Evolutionary conservation across 92 coral and sea anemone species (phyloP).

Genomic region (Phymanthus crucifer): DNA sequence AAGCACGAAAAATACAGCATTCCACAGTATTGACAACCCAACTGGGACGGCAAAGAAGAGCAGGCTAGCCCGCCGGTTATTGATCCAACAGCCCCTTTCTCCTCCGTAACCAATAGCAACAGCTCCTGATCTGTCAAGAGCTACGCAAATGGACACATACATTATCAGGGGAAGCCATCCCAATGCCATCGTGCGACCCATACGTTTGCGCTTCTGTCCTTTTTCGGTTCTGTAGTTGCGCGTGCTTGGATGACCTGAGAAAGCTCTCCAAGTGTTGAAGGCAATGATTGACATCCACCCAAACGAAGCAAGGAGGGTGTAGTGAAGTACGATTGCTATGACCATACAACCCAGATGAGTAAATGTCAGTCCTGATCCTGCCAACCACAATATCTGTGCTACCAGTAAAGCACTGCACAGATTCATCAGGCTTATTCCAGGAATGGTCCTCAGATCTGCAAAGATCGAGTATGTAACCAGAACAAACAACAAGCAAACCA

Average conservation of each 20-base stretch:
- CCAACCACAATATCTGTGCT: slow-evolving; percentile 27
- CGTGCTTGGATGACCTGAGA: slow-evolving; percentile 21
- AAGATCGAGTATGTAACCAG: slow-evolving; percentile 36
- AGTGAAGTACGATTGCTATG: slow-evolving; percentile 52
- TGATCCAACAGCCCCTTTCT: slow-evolving; percentile 59
- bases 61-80: slow-evolving; percentile 32
- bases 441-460: slow-evolving; percentile 25
- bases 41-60: slow-evolving; percentile 55
- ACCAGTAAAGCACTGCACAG: slow-evolving; percentile 33
- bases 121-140: slow-evolving; percentile 47
- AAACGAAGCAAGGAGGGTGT: slow-evolving; percentile 50
- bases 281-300: slow-evolving; percentile 67
- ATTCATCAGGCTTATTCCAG: slow-evolving; percentile 32
- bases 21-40: slow-evolving; percentile 33
- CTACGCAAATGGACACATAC: slow-evolving; percentile 43
- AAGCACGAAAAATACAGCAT: slow-evolving; percentile 51
- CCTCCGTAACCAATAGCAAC: slow-evolving; percentile 58
- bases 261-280: slow-evolving; percentile 59
- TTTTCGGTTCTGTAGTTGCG: not conserved
- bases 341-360: slow-evolving; percentile 30
- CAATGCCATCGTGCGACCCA: slow-evolving; percentile 4
- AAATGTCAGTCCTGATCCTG: slow-evolving; percentile 22
- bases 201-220: slow-evolving; percentile 5
- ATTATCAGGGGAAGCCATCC: slow-evolving; percentile 55
- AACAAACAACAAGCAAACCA: slow-evolving; percentile 23